phyloP scores from a whole-genome alignment of 2,797 vertebrate species.

The Schizopygopsis malacanthus region DNA sequence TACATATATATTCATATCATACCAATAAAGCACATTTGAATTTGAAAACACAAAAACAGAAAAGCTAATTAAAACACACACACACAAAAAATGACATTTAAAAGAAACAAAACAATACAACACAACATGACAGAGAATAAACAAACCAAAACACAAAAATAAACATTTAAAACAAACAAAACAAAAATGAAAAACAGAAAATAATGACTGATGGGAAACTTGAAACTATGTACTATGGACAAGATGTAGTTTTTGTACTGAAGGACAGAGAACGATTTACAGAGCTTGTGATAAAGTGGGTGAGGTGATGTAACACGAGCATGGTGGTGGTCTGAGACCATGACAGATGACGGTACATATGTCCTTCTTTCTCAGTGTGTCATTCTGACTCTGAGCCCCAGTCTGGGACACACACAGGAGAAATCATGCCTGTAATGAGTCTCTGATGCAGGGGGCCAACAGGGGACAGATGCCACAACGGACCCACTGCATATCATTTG shows the following conservation, averaged over 20 bases:
- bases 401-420: constrained; percentile 27
- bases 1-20: no score
- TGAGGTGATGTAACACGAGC: constrained; percentile 29
- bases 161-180: not conserved
- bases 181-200: not conserved
- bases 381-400: constrained; percentile 23
- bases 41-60: no score
- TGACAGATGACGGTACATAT: constrained; percentile 45
- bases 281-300: not conserved
- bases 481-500: constrained; percentile 46
- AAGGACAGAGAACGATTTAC: not conserved
- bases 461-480: constrained; percentile 28
- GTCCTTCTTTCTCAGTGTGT: constrained; percentile 24
- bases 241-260: not conserved
- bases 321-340: constrained; percentile 14
- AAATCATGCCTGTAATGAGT: constrained; percentile 60
- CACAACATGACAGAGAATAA: not conserved
- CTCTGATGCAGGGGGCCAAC: constrained; percentile 36
- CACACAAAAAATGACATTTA: no score
- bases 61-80: no score
- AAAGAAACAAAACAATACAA: not conserved
- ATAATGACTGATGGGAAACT: not conserved
- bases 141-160: not conserved
- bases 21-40: no score
- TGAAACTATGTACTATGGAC: not conserved